Base-by-base conservation (phyloP, 2,888 invertebrate species). In the Habrosyne pyritoides region DNA sequence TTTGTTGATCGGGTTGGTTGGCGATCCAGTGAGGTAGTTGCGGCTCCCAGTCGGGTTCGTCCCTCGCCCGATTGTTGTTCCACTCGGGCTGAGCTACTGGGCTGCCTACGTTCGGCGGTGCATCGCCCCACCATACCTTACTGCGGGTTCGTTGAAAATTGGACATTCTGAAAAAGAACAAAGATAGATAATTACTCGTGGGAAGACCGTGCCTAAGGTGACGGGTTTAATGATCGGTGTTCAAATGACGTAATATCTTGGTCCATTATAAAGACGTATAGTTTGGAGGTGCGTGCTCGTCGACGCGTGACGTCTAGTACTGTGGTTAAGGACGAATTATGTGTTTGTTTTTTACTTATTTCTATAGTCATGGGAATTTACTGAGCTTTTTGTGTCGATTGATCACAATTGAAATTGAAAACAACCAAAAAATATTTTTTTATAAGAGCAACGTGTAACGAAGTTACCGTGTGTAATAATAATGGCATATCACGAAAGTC, bases 41-140 rank as follows among this genome's bases (percentile, higher is more conserved):
- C 2, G 93, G 93, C 67, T 90, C 92, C 92, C 93, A 92, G 56
- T 93, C 89, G 57, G 81, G 85, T 48, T 89, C 90, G 57, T 84
- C 86, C 64, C 73, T 71, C 14, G 64, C 56, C 24, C 78, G 75
- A 66, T 83, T 83, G 73, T 84, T 81, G 73, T 86, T 84, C 76
- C 85, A 80, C 55, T 79, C 78, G 51, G 78, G 81, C 54, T 77
- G 77, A 12, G 91, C 84, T 28, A 91, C 86, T 33, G 93, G 93
- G 67, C 91, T 93, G 53, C 86, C 88, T 49, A 87, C 70, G 61
- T 80, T 84, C 56, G 86, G 87, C 66, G 91, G 89, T 67, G 91
- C 84, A 75, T 93, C 93, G 56, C 93, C 94, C 94, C 95, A 95
- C 95, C 95, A 95, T 10, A 95, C 95, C 84, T 95, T 95, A 83